Evolutionary conservation across 2,797 vertebrate genomes (phyloP).

Genomic region (Phoebastria nigripes): DNA sequence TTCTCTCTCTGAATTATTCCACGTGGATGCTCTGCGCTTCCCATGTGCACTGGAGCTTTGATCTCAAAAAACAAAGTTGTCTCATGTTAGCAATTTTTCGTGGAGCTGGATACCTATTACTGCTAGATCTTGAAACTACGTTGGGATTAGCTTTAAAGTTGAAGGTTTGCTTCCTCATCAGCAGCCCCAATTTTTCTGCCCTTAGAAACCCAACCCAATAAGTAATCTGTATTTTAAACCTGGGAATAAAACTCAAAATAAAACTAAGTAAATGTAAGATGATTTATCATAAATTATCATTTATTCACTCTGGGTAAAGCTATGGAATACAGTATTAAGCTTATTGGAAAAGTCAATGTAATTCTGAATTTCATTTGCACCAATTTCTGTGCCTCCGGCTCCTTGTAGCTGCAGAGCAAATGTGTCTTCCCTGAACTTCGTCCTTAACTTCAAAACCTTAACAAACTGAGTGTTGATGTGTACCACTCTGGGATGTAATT

Average conservation of each 20-base stretch:
- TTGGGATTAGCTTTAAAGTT: not conserved
- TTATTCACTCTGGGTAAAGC: not conserved
- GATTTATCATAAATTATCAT: not conserved
- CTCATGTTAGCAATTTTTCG: not conserved
- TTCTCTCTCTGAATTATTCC: not conserved
- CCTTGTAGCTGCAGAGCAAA: not conserved
- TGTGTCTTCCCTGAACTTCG: not conserved
- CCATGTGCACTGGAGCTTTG: not conserved
- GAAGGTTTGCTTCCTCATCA: not conserved
- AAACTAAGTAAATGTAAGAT: not conserved
- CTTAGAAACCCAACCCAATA: not conserved
- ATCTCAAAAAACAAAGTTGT: not conserved
- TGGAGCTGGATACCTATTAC: not conserved
- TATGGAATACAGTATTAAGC: not conserved
- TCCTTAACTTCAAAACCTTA: not conserved
- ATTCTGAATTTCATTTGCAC: not conserved
- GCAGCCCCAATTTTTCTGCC: not conserved
- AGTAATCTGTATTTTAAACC: not conserved
- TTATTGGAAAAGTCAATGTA: not conserved
- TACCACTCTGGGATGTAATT: not conserved
- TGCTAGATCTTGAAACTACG: not conserved
- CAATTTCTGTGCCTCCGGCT: not conserved
- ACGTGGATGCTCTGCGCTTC: not conserved
- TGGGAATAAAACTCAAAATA: not conserved
- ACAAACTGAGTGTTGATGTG: no score